Base-by-base conservation (phyloP, 2,113 vertebrate species). In the Pelmatolapia mariae region DNA sequence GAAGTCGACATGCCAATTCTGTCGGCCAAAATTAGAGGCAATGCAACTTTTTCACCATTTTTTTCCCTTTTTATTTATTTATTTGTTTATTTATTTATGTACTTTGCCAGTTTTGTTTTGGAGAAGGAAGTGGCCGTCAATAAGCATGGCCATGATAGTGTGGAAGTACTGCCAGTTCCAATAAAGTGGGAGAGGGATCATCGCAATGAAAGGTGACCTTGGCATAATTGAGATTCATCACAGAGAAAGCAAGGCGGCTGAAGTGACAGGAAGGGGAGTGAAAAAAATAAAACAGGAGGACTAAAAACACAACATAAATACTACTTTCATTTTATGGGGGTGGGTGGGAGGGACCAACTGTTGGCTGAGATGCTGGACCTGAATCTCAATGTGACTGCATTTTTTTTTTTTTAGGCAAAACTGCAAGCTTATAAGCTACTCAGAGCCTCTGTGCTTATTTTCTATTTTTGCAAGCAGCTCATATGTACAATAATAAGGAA, bases 141-240 rank as follows among this genome's bases (percentile, higher is more conserved):
- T 96, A 96, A 96, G 93, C 94, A 88, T 79, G 85, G 91, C 90
- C 93, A 95, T 96, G 95, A 97, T 95, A 93, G 95, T 90, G 94
- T 94, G 95, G 94, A 96, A 96, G 93, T 83, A 90, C 95, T 96
- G 96, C 96, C 96, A 97, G 95, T 95, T 96, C 91, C 95, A 96
- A 96, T 97, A 96, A 96, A 94, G 92, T 82, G 16, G 93, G 94
- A 87, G 95, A 94, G 95, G 93, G 91, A 96, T 97, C 96, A 96
- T 80, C 76, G 40, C 87, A 94, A 95, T 95, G 95, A 97, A 95
- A 96, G 96, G 96, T 97, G 97, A 97, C 97, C 96, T 97, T 96
- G 96, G 94, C 92, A 94, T 97, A 96, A 97, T 97, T 97, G 95
- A 96, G 95, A 97, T 97, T 96, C 96, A 96, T 97, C 95, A 95